Base-by-base conservation (phyloP, 2,797 vertebrate species). In the Luscinia luscinia region DNA sequence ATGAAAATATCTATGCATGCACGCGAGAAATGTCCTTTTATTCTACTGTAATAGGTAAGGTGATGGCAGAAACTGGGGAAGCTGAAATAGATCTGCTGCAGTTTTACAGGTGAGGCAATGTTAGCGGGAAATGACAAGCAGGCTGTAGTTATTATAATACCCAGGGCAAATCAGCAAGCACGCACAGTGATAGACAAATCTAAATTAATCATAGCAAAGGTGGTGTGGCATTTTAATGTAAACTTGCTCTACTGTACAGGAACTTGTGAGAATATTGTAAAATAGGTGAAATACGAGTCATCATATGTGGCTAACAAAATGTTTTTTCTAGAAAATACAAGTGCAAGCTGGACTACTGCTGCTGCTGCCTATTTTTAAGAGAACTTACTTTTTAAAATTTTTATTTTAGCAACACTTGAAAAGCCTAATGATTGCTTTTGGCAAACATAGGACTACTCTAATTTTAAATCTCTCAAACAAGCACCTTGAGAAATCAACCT, bases 121-220 rank as follows among this genome's bases (percentile, higher is more conserved):
- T 90, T 96, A 94, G 97, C 41, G 21, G 86, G 89, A 96, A 96
- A 90, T 97, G 96, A 97, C 97, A 98, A 96, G 95, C 95, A 95
- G 95, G 72, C 92, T 97, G 40, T 92, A 95, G 96, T 97, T 97
- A 97, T 97, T 97, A 85, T 97, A 97, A 97, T 97, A 97, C 97
- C 97, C 96, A 97, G 97, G 97, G 97, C 96, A 97, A 97, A 96
- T 97, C 96, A 97, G 96, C 96, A 89, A 95, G 94, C 94, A 81
- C 90, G 94, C 90, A 95, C 94, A 95, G 96, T 96, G 97, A 98
- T 96, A 96, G 97, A 97, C 96, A 97, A 97, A 97, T 95, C 93
- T 97, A 97, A 97, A 98, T 98, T 98, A 98, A 97, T 92, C 95
- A 95, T 93, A 67, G 89, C 93, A 91, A 96, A 75, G 76, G 92